Base-by-base conservation (phyloP, 2,797 vertebrate genomes). In the Myotis planiceps region DNA sequence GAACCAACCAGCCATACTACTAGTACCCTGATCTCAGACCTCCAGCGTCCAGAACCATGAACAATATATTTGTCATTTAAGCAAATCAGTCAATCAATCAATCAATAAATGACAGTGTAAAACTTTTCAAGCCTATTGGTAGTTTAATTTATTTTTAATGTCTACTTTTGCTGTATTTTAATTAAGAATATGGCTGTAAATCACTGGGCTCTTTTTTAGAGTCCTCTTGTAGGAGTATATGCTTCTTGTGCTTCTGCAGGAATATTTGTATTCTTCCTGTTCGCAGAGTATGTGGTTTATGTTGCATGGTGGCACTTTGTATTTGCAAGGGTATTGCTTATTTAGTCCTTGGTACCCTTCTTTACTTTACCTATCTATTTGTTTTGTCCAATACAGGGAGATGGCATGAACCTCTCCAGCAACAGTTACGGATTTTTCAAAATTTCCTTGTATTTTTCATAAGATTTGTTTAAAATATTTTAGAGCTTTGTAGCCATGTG, bases 391-490 rank as follows among this genome's bases (percentile, higher is more conserved):
- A 12, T 79, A 63, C 10, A 47, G 34, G 25, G 53, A 85, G 84
- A 93, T 69, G 6, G 4, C 19, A 81, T 55, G 92, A 69, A 90
- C 69, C 90, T 92, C 45, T 92, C 37, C 29, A 81, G 58, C 4
- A 86, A 53, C 23, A 39, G 32, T 90, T 94, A 90, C 72, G 23
- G 65, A 92, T 95, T 76, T 96, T 84, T 91, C 49, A 15, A 7
- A 66, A 75, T 90, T 85, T 90, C 72, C 39, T 81, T 88, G 37
- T 92, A 58, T 79, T 88, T 83, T 53, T 95, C 27, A 72, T 84
- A 79, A 91, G 34, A 86, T 92, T 96, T 95, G 29, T 60, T 92
- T 87, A 85, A 88, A 88, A 90, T 92, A 90, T 75, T 92, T 94
- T 68, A 92, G 95, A 96, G 34, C 4, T 42, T 39, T 51, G 18